Evolutionary conservation across 1,140 invertebrate genomes (phyloP).

Genomic region (Zaprionus taronus): DNA sequence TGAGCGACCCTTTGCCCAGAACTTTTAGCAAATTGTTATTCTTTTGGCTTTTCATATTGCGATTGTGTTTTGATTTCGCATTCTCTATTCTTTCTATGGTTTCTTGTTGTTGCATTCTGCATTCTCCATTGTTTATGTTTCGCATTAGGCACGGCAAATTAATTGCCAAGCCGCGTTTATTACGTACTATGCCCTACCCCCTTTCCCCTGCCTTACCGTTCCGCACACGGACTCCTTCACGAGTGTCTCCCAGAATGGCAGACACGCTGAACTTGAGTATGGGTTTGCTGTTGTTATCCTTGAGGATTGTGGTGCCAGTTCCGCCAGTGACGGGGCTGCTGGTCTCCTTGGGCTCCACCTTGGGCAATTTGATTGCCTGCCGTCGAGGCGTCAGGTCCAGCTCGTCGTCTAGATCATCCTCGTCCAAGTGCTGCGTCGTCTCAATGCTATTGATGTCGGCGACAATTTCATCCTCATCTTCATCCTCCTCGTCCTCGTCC

Average conservation of each 20-base stretch:
- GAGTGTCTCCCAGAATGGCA: conserved; percentile 91
- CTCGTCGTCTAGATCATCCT: conserved; percentile 70
- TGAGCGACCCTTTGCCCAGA: conserved; percentile 13
- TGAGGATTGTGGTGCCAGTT: conserved; percentile 72
- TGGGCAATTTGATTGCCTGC: conserved; percentile 73
- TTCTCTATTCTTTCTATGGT: conserved; percentile 42
- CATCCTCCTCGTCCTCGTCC: conserved; percentile 73
- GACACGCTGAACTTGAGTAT: conserved; percentile 96
- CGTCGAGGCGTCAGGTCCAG: conserved; percentile 46
- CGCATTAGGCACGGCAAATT: conserved; percentile 75
- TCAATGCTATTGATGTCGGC: conserved; percentile 70
- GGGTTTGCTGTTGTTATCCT: conserved; percentile 87
- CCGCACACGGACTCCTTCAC: conserved; percentile 83
- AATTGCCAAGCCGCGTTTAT: conserved; percentile 70
- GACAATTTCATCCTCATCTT: conserved; percentile 72
- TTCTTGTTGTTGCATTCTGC: conserved; percentile 15
- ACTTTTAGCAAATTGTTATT: conserved; percentile 61
- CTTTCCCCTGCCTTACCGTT: conserved; percentile 78
- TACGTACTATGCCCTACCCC: conserved; percentile 22
- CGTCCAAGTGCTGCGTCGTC: conserved; percentile 62
- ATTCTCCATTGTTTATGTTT: conserved; percentile 57
- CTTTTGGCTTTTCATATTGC: conserved; percentile 76
- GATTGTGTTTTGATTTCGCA: conserved; percentile 59
- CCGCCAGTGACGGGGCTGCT: conserved; percentile 25
- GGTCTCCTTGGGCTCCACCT: conserved; percentile 69